Evolutionary conservation across 1,140 invertebrate species (phyloP).

Genomic region (Leptopilina boulardi): DNA sequence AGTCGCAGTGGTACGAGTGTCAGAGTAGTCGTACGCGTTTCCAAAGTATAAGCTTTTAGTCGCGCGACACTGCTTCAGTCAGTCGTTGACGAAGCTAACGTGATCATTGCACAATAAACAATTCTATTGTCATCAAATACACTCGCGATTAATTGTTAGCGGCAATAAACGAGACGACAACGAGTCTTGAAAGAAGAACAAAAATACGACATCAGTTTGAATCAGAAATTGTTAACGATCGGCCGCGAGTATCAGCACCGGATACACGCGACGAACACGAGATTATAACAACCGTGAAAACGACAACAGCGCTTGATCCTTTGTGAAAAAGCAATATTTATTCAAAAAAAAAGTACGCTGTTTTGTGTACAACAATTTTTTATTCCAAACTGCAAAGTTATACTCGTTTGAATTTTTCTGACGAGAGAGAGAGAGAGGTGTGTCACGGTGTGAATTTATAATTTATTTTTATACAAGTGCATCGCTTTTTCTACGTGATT

Average conservation of each 20-base stretch:
- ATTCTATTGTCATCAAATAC: not conserved
- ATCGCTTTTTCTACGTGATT: conserved; percentile 32
- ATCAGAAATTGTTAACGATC: conserved; percentile 12
- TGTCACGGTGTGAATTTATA: conserved; percentile 30
- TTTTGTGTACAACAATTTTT: not conserved
- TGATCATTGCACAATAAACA: conserved; percentile 31
- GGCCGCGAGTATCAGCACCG: not conserved
- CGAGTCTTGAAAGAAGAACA: conserved; percentile 1
- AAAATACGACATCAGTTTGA: not conserved
- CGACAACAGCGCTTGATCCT: not conserved
- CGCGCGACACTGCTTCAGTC: conserved; percentile 22
- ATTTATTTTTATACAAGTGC: conserved; percentile 44
- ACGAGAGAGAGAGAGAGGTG: too few relatives aligned
- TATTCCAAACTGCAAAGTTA: too few relatives aligned
- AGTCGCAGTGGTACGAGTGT: conserved; percentile 73
- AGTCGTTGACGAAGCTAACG: conserved; percentile 25
- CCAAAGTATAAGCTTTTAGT: conserved; percentile 49
- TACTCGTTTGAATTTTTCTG: not conserved
- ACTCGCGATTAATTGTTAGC: conserved; percentile 29
- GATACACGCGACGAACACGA: conserved; percentile 20
- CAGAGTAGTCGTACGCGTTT: conserved; percentile 71
- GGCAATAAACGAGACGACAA: conserved; percentile 14
- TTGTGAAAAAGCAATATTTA: too few relatives aligned
- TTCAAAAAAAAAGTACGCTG: not conserved
- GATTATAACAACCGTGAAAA: not conserved